Base-by-base conservation (phyloP, 1,140 invertebrate species). In the Chironomus striatipennis region DNA sequence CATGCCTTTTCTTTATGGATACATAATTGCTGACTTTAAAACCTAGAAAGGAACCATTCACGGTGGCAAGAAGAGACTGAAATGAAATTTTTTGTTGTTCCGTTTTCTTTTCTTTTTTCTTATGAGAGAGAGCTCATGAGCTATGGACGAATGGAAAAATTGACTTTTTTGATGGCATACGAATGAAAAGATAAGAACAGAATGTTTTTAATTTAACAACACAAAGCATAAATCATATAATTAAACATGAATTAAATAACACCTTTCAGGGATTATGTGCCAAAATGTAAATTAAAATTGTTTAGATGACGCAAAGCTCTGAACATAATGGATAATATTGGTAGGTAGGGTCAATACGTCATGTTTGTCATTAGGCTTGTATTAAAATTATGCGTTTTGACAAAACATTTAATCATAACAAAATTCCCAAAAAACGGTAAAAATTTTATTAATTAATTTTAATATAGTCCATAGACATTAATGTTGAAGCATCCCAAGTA, bases 11-110 rank as follows among this genome's bases (percentile, higher is more conserved):
- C 24, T 70, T 70, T 70, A 70, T 21, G 65, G 65, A 70, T 20
- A 70, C 65, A 70, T 70, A 21, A 70, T 70, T 70, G 65, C 65
- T 70, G 65, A 57, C 12, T 57, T 57, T 57, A 57, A 57, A 57
- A 57, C 47, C 47, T 57, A 57, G 47, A 57, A 57, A 57, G 47
- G 47, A 57, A 57, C 47, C 47, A 57, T 57, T 57, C 47, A 57
- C 47, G 47, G 8, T 57, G 47, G n/a, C 9, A 18, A 57, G 20
- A 70, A 67, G 17, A 20, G 65, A 21, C 17, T 70, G 65, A 18
- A 70, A 70, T 70, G 47, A 70, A 18, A 70, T 70, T 70, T 70
- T 70, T 70, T 70, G 65, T 70, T 70, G 65, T 70, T 70, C 65
- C 65, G 65, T 70, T 70, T 70, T 70, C 65, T 70, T 70, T 70